Percentiles rank a stretch among this genome's conserved stretches.
These are phyloP conservation scores for Melieria omissa DNA, from an alignment of 2,888 invertebrate species.

Conservation along the genomic window DNA sequence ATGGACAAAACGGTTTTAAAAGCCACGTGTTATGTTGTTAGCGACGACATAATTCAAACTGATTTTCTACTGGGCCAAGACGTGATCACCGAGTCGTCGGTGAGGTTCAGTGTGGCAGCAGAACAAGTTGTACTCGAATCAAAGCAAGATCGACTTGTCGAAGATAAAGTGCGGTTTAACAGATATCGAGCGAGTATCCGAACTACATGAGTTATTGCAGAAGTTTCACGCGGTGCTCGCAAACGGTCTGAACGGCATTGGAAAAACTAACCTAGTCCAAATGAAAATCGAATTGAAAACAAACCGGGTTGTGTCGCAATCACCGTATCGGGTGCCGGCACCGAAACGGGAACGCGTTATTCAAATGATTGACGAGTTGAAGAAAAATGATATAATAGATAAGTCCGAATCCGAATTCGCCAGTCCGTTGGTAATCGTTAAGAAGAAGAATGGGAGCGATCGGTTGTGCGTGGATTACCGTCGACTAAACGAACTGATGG, in stretches of 20 bases:
- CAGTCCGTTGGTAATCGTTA: constrained; percentile 27
- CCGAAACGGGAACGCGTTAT: constrained; percentile 18
- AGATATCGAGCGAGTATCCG: neutral
- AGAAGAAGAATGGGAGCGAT: constrained; percentile 36
- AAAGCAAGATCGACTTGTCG: constrained; percentile 4
- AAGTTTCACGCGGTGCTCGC: constrained; percentile 22
- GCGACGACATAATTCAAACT: constrained; percentile 2
- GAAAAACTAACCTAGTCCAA: constrained; percentile 27
- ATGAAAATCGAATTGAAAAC: constrained; percentile 29
- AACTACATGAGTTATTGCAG: constrained; percentile 9
- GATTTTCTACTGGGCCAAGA: constrained; percentile 21
- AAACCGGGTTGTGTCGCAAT: constrained; percentile 24
- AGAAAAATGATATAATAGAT: constrained; percentile 33
- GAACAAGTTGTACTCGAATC: neutral
- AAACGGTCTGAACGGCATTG: constrained; percentile 22
- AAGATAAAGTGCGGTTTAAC: constrained; percentile 8
- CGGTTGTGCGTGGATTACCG: constrained; percentile 40
- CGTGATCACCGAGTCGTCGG: neutral
- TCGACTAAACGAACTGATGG: neutral
- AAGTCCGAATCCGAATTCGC: constrained; percentile 34
- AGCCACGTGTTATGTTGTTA: constrained; percentile 19
- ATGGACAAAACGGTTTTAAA: neutral
- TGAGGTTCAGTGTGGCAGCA: neutral
- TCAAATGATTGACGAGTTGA: constrained; percentile 22
- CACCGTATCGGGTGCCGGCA: constrained; percentile 34